phyloP scores from a whole-genome alignment of 1,140 invertebrate genomes.

The Heliconius nattereri region DNA sequence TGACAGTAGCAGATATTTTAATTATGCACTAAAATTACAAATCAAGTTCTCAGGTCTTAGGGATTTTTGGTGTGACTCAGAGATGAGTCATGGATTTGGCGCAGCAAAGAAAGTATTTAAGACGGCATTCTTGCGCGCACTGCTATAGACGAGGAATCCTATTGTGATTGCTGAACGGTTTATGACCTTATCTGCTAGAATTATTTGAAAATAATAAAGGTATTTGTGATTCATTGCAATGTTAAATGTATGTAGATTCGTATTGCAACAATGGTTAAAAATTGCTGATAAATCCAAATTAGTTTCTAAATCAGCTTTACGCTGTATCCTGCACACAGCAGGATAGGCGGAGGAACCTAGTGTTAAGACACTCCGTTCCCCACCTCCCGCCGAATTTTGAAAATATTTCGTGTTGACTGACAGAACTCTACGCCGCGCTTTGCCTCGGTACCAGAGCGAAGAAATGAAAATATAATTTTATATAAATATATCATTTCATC shows the following conservation, averaged over 20 bases:
- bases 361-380: no score
- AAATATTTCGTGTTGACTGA: no score
- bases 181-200: slow-evolving; percentile 63
- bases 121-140: slow-evolving; percentile 49
- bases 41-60: slow-evolving; percentile 29
- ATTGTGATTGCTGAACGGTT: slow-evolving; percentile 69
- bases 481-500: no score
- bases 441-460: no score
- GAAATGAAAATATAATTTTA: no score
- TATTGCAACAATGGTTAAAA: neutral
- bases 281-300: no score
- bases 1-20: slow-evolving; percentile 23
- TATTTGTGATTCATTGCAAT: neutral
- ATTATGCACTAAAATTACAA: slow-evolving; percentile 28
- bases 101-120: slow-evolving; percentile 54
- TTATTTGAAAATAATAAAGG: slow-evolving; percentile 23
- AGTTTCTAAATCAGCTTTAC: no score
- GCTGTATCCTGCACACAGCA: no score
- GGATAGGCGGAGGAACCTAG: no score
- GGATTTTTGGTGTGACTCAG: slow-evolving; percentile 49
- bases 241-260: neutral
- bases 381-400: no score
- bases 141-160: slow-evolving; percentile 65
- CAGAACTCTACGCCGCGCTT: no score
- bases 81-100: slow-evolving; percentile 49